Evolutionary conservation across 2,113 vertebrate species (phyloP).

Genomic region (Caranx melampygus): DNA sequence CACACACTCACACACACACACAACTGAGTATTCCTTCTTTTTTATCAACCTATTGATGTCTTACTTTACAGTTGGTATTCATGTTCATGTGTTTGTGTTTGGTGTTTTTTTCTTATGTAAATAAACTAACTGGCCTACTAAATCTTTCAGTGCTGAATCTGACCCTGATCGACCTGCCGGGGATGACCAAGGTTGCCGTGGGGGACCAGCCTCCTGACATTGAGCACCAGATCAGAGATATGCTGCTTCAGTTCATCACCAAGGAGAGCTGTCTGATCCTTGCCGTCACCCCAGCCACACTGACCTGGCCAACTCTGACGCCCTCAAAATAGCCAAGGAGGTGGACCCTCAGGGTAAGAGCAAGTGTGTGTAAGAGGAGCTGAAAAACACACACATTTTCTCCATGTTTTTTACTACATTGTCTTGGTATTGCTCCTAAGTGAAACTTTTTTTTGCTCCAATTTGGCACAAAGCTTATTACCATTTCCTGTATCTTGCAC

Average conservation of each 20-base stretch:
- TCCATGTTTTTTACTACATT: neutral
- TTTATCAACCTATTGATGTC: neutral
- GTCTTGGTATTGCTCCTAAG: neutral
- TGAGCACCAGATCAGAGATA: slow-evolving; percentile 95
- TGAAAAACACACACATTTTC: neutral
- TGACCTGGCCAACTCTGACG: slow-evolving; percentile 95
- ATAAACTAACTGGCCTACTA: neutral
- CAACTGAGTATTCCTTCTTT: neutral
- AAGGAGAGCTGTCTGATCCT: slow-evolving; percentile 94
- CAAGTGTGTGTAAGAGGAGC: neutral
- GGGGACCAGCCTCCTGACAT: slow-evolving; percentile 95
- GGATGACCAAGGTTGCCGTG: slow-evolving; percentile 97
- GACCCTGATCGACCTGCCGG: slow-evolving; percentile 95
- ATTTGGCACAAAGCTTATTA: slow-evolving; percentile 25
- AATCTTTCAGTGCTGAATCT: slow-evolving; percentile 88
- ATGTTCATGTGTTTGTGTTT: too few species aligned
- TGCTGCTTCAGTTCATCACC: slow-evolving; percentile 96
- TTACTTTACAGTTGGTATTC: too few species aligned
- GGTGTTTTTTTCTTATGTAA: too few species aligned
- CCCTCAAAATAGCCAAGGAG: slow-evolving; percentile 95
- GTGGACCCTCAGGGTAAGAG: slow-evolving; percentile 92
- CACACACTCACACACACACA: neutral
- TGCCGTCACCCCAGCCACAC: slow-evolving; percentile 93
- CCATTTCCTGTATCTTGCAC: slow-evolving; percentile 9
- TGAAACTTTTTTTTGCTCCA: slow-evolving; percentile 6